Evolutionary conservation across 2,888 invertebrate species (phyloP).

Genomic region (Periphyllus acericola): DNA sequence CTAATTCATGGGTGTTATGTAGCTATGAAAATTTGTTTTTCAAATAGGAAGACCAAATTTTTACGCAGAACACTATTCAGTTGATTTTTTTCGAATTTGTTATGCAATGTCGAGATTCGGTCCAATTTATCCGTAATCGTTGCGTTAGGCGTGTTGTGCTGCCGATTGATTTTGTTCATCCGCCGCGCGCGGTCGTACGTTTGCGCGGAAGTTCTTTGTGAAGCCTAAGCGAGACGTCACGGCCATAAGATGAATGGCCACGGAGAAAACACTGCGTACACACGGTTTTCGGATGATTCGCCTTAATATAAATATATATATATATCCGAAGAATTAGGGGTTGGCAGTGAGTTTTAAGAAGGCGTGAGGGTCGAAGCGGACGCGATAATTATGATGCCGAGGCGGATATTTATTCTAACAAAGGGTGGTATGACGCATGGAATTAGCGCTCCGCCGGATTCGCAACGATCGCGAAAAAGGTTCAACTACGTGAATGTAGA

Average conservation of each 20-base stretch:
- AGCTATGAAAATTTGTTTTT: no score
- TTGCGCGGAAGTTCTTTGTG: constrained; percentile 32
- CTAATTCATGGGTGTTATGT: no score
- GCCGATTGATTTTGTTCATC: constrained; percentile 9
- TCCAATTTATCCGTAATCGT: background rate
- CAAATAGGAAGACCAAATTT: no score
- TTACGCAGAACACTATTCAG: no score
- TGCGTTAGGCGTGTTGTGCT: background rate
- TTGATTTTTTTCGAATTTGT: no score
- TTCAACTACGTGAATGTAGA: background rate
- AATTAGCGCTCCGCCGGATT: background rate
- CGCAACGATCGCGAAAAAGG: background rate
- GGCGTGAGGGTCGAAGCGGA: background rate
- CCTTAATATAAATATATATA: background rate
- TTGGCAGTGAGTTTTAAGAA: background rate
- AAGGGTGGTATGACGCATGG: background rate
- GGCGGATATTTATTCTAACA: background rate
- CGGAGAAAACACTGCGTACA: background rate
- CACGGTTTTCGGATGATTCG: background rate
- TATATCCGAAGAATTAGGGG: background rate
- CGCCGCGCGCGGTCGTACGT: background rate
- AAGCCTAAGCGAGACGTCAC: background rate
- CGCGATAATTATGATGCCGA: constrained; percentile 19
- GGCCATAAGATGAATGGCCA: background rate
- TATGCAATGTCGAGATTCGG: background rate